Evolutionary conservation across 2,888 invertebrate genomes (phyloP).

Genomic region (Dioctria linearis): DNA sequence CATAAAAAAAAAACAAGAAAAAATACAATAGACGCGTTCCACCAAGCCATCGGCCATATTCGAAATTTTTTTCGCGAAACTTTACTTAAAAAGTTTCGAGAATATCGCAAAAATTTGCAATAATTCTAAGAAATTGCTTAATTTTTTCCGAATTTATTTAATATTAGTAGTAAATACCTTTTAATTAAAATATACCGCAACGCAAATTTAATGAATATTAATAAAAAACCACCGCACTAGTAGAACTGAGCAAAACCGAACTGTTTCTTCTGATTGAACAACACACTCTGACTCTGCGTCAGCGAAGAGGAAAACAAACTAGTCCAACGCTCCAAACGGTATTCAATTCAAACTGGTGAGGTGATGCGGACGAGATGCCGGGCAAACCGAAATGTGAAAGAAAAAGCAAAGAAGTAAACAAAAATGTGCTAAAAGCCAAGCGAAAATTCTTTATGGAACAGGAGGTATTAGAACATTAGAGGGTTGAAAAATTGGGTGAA

Average conservation of each 20-base stretch:
- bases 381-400: slow-evolving; percentile 15
- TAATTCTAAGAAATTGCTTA: background rate
- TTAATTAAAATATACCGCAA: background rate
- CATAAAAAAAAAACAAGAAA: background rate
- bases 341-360: background rate
- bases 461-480: background rate
- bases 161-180: background rate
- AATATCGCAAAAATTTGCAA: background rate
- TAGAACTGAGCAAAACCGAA: background rate
- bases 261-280: background rate
- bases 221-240: background rate
- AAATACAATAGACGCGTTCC: background rate
- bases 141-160: background rate
- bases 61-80: slow-evolving; percentile 17
- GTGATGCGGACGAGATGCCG: background rate
- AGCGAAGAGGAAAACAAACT: slow-evolving; percentile 32
- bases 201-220: background rate
- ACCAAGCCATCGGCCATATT: slow-evolving; percentile 27
- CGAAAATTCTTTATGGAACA: slow-evolving; percentile 23
- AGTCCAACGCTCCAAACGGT: slow-evolving; percentile 23
- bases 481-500: background rate
- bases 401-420: slow-evolving; percentile 28
- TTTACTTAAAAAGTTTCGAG: background rate
- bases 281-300: background rate
- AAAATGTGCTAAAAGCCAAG: slow-evolving; percentile 42